These are phyloP conservation scores for Selenia dentaria DNA, from an alignment of 2,888 invertebrate species.

Conservation along the genomic window DNA sequence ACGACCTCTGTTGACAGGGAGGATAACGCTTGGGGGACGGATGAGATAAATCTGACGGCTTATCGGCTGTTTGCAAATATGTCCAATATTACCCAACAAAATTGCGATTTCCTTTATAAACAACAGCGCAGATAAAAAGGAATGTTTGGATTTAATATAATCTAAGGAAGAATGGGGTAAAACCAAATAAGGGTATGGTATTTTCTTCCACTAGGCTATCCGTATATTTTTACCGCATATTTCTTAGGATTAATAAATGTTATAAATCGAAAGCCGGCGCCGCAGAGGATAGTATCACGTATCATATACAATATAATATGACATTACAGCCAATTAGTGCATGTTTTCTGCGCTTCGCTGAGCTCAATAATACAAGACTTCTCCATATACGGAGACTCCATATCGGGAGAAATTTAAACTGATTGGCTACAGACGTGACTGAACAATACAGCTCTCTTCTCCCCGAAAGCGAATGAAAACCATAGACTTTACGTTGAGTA, in stretches of 20 bases:
- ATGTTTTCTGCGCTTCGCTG: conserved; percentile 54
- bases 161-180: too few relatives aligned
- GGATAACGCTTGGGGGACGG: conserved; percentile 25
- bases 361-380: conserved; percentile 54
- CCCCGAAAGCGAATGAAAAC: conserved; percentile 50
- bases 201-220: too few relatives aligned
- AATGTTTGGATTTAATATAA: too few relatives aligned
- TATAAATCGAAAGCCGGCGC: conserved; percentile 18
- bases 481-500: conserved; percentile 59
- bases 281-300: conserved; percentile 40
- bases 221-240: too few relatives aligned
- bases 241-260: too few relatives aligned
- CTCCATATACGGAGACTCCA: conserved; percentile 60
- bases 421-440: conserved; percentile 68
- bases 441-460: conserved; percentile 65
- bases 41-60: conserved; percentile 22
- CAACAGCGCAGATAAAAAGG: too few relatives aligned
- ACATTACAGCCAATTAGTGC: conserved; percentile 72
- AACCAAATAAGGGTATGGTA: too few relatives aligned
- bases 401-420: conserved; percentile 76
- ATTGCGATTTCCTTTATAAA: neutral
- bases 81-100: conserved; percentile 13
- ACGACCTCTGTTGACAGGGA: conserved; percentile 45
- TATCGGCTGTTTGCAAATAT: conserved; percentile 23
- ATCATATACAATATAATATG: conserved; percentile 62